Base-by-base conservation (phyloP, 2,113 vertebrate genomes). In the Gallinago undulata region DNA sequence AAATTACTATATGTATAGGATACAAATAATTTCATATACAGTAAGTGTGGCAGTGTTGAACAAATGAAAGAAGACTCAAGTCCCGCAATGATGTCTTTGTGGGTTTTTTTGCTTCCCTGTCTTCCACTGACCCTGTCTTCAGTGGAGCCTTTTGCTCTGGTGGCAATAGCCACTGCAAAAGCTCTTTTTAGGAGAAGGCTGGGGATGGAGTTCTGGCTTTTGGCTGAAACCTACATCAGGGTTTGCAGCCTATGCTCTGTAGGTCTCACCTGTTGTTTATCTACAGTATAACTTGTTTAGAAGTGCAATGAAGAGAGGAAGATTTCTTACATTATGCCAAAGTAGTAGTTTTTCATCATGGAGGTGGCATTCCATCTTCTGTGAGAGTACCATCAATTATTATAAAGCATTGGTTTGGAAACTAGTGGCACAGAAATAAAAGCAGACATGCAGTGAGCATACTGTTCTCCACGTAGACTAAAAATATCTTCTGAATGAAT, bases 401-500 rank as follows among this genome's bases (percentile, higher is more conserved):
- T 83, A 66, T 67, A 82, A 90, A 81, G 77, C 45, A 30, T 72
- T 9, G 7, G 19, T 63, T 55, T 45, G 62, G 53, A 64, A 59
- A 89, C 10, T 22, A n/a, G 16, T 55, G 21, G 27, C 57, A 72
- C 50, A 91, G 90, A 91, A 91, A 80, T 79, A 81, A 91, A 84
- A 91, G 93, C 62, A 94, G 87, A 92, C 48, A 89, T 82, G 90
- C 80, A 76, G 84, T 68, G 74, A 93, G 87, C 37, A 24, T 63
- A 78, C 15, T 91, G 68, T 92, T 87, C 84, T 92, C 79, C 87
- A 68, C 28, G 24, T 60, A 90, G 83, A 87, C 3, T 73, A 74
- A 83, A 82, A 83, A 78, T 90, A 85, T 80, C 64, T 55, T 90
- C 76, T 66, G 89, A 76, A 87, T 94, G n/a, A 93, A 89, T 96